phyloP scores from a whole-genome alignment of 2,888 invertebrate species.

The Platynereis dumerilii region DNA sequence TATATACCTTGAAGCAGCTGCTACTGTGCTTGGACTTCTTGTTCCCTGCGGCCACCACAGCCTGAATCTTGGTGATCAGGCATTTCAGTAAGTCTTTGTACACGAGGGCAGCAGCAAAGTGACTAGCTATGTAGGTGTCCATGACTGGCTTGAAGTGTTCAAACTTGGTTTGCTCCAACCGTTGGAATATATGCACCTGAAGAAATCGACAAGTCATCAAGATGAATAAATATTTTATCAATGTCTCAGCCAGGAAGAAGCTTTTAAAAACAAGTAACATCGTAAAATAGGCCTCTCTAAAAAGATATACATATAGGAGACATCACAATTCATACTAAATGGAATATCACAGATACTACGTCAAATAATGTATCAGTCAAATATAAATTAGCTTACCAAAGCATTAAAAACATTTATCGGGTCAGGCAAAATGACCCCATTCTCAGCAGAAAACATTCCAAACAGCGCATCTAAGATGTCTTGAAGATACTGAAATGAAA shows the following conservation, averaged over 20 bases:
- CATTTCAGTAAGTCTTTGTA: conserved; percentile 88
- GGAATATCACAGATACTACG: neutral
- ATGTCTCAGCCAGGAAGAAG: no score
- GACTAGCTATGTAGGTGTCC: conserved; percentile 91
- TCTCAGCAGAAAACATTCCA: conserved; percentile 90
- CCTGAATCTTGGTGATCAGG: conserved; percentile 68
- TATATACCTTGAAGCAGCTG: conserved; percentile 33
- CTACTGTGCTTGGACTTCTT: conserved; percentile 28
- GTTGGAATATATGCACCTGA: conserved; percentile 83
- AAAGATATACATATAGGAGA: no score
- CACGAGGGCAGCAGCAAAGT: conserved; percentile 92
- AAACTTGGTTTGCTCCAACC: conserved; percentile 88
- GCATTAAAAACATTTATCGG: conserved; percentile 83
- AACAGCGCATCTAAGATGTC: conserved; percentile 93
- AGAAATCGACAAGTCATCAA: conserved; percentile 12
- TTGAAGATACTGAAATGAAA: conserved; percentile 75
- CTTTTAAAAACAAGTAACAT: no score
- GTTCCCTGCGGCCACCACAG: conserved; percentile 17
- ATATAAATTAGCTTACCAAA: conserved; percentile 70
- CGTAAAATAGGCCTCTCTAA: no score
- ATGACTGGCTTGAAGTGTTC: conserved; percentile 93
- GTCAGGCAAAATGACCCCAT: conserved; percentile 71
- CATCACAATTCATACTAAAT: no score
- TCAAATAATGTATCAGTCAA: neutral
- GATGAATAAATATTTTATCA: no score